A percentile compares a stretch with the other conserved stretches of the same genome.
These are phyloP conservation scores for Protophormia terraenovae DNA, from an alignment of 2,888 invertebrate genomes.

Conservation along the genomic window DNA sequence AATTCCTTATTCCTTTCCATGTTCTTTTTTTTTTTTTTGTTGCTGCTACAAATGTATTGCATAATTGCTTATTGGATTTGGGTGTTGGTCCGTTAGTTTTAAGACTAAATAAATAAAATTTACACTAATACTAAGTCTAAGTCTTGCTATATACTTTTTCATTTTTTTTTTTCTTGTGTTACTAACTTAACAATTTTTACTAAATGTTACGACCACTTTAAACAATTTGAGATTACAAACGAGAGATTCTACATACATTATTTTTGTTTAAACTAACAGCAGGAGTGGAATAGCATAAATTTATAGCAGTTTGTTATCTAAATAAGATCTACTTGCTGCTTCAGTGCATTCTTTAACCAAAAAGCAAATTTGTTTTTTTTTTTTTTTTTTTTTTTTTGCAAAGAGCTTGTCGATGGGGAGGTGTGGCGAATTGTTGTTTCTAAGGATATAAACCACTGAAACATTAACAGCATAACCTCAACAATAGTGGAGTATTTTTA, in stretches of 20 bases:
- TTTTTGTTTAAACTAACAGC: conserved; percentile 13
- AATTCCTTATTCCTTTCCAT: background rate
- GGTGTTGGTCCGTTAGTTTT: background rate
- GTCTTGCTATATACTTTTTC: background rate
- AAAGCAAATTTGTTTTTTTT: conserved; percentile 37
- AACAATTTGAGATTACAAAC: background rate
- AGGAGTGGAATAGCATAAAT: conserved; percentile 9
- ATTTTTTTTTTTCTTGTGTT: background rate
- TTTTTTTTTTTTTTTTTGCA: no score
- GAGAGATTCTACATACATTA: background rate
- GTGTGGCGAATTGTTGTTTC: background rate
- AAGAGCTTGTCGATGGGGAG: background rate
- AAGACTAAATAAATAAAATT: conserved; percentile 20
- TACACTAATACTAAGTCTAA: background rate
- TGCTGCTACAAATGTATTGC: background rate
- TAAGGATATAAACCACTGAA: conserved; percentile 1
- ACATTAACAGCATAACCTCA: conserved; percentile 17
- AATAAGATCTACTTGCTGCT: conserved; percentile 59
- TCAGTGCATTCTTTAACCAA: conserved; percentile 43
- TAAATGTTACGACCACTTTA: background rate
- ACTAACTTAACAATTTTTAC: background rate
- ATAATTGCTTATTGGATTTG: conserved; percentile 36
- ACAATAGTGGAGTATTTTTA: background rate
- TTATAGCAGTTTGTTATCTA: conserved; percentile 62
- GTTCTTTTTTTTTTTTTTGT: background rate